Percentiles rank a stretch among this genome's conserved stretches.
These are phyloP conservation scores for Epinotia bilunana DNA, from an alignment of 2,888 invertebrate genomes.

Conservation along the genomic window DNA sequence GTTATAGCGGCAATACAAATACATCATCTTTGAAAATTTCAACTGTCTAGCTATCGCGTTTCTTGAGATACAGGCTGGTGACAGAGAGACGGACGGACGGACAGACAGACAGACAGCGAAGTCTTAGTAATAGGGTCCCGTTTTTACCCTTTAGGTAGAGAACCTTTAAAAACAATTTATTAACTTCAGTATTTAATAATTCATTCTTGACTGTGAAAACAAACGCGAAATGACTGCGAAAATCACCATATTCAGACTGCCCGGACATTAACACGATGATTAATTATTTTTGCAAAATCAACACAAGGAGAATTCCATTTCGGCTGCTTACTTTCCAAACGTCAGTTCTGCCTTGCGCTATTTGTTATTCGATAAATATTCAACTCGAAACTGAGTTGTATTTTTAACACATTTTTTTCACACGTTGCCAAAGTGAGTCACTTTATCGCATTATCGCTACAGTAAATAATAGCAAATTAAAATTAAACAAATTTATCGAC, in stretches of 20 bases:
- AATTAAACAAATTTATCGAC: slow-evolving; percentile 42
- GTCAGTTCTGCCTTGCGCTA: not conserved
- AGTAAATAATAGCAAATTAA: slow-evolving; percentile 46
- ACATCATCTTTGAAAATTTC: too few relatives aligned
- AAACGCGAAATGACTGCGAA: not conserved
- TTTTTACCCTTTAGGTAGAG: too few relatives aligned
- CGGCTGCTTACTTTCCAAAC: not conserved
- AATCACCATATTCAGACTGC: not conserved
- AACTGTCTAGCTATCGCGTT: too few relatives aligned
- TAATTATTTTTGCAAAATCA: slow-evolving; percentile 21
- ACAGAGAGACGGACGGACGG: too few relatives aligned
- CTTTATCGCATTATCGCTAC: slow-evolving; percentile 45
- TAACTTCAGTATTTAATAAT: too few relatives aligned
- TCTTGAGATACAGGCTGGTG: too few relatives aligned
- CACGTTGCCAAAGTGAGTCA: slow-evolving; percentile 25
- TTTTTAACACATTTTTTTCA: not conserved
- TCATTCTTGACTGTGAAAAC: not conserved
- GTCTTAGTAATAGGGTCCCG: too few relatives aligned
- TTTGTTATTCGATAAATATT: not conserved
- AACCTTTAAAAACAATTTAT: too few relatives aligned
- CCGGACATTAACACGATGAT: slow-evolving; percentile 6
- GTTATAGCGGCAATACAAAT: too few relatives aligned
- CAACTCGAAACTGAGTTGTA: not conserved
- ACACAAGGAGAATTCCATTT: slow-evolving; percentile 1
- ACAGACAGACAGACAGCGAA: too few relatives aligned